phyloP scores from a whole-genome alignment of 1,140 invertebrate species.

The Drosophila bocqueti region DNA sequence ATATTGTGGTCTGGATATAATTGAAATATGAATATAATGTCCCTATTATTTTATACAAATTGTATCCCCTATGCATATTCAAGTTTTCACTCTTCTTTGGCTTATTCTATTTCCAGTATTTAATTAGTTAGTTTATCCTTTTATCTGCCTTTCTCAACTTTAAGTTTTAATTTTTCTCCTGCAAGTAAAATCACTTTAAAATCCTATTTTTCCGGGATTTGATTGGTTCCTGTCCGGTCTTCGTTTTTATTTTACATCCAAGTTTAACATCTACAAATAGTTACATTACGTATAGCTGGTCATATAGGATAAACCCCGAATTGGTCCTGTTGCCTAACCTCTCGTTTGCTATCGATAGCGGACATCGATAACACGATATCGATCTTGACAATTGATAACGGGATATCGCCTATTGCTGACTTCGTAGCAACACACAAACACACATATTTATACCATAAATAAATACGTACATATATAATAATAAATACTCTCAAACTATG shows the following conservation, averaged over 20 bases:
- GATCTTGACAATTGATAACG: slow-evolving; percentile 10
- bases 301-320: slow-evolving; percentile 48
- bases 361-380: slow-evolving; percentile 13
- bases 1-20: slow-evolving; percentile 9
- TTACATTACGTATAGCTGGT: slow-evolving; percentile 48
- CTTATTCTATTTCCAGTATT: not conserved
- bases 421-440: slow-evolving; percentile 25
- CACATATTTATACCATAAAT: slow-evolving; percentile 33
- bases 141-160: not conserved
- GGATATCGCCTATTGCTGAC: slow-evolving; percentile 24
- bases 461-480: slow-evolving; percentile 30
- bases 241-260: not conserved
- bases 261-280: slow-evolving; percentile 26
- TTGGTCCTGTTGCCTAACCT: slow-evolving; percentile 20
- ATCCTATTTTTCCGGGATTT: not conserved
- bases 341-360: slow-evolving; percentile 10
- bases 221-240: too few relatives aligned
- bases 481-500: slow-evolving; percentile 29
- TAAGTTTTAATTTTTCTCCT: not conserved
- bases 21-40: not conserved
- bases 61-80: not conserved
- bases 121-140: not conserved
- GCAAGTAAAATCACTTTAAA: not conserved
- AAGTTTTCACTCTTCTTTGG: not conserved
- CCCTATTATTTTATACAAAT: not conserved